Conservation (phyloP, 2,113 vertebrate genomes). For the Calidris pugnax region DNA sequence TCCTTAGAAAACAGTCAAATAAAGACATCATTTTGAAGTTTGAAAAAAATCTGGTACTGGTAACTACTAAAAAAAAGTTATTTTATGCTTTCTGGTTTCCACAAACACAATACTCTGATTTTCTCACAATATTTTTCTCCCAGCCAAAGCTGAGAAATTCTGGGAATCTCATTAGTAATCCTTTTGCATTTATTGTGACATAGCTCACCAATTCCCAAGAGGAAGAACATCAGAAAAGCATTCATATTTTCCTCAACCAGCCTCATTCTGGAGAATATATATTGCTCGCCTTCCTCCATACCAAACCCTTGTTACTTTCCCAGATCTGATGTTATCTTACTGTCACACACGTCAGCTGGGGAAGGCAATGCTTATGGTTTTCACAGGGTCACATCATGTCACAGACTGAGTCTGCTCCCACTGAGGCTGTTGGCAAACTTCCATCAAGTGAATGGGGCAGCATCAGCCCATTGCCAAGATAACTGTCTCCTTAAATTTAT, state of each 20-base stretch:
- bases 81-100: constrained; percentile 38
- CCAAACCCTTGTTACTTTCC: not conserved
- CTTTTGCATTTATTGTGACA: constrained; percentile 39
- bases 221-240: constrained; percentile 32
- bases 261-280: not conserved
- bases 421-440: not conserved
- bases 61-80: not conserved
- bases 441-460: not conserved
- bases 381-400: not conserved
- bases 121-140: constrained; percentile 40
- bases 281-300: not conserved
- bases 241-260: not conserved
- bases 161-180: constrained; percentile 53
- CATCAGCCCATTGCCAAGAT: not conserved
- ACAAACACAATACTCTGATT: constrained; percentile 34
- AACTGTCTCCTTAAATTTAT: not conserved
- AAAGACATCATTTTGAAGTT: constrained; percentile 1
- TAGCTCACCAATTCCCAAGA: constrained; percentile 29
- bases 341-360: not conserved
- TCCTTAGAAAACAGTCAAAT: constrained; percentile 1
- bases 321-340: constrained; percentile 6
- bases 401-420: constrained; percentile 8
- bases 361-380: not conserved
- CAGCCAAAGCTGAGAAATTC: constrained; percentile 43
- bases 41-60: constrained; percentile 3